phyloP scores from a whole-genome alignment of 2,113 vertebrate genomes.

The Eulemur rufifrons region DNA sequence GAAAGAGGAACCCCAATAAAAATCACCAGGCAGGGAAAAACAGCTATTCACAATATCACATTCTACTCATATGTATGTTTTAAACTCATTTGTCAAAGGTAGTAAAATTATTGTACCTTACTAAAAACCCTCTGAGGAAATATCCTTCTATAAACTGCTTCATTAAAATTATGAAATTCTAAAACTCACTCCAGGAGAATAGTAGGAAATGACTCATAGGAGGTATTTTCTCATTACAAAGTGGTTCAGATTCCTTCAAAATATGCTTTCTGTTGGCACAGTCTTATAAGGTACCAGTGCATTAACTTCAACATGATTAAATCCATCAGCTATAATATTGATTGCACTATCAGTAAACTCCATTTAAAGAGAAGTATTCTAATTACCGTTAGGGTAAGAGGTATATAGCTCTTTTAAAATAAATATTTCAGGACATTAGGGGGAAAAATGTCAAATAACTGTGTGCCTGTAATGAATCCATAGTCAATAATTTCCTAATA shows the following conservation, averaged over 20 bases:
- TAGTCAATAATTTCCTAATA: not conserved
- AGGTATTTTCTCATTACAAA: slow-evolving; percentile 13
- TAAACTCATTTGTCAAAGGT: not conserved
- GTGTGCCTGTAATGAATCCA: not conserved
- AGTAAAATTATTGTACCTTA: not conserved
- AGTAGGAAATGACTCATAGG: not conserved
- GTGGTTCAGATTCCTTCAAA: not conserved
- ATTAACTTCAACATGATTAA: not conserved
- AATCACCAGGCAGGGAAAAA: not conserved
- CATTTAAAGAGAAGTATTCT: not conserved
- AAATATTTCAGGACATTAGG: not conserved
- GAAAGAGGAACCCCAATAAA: not conserved
- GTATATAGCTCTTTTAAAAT: not conserved
- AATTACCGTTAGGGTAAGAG: not conserved
- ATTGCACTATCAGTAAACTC: not conserved
- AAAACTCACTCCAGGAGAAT: not conserved
- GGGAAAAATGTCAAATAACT: not conserved
- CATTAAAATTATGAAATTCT: slow-evolving; percentile 49
- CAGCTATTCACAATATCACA: not conserved
- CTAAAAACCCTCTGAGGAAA: not conserved
- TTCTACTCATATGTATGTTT: not conserved
- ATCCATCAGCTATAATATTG: not conserved
- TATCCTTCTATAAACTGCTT: not conserved
- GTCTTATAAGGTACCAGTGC: not conserved
- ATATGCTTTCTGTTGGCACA: not conserved